phyloP scores from a whole-genome alignment of 2,113 vertebrate species.

The Megatriorchis doriae region DNA sequence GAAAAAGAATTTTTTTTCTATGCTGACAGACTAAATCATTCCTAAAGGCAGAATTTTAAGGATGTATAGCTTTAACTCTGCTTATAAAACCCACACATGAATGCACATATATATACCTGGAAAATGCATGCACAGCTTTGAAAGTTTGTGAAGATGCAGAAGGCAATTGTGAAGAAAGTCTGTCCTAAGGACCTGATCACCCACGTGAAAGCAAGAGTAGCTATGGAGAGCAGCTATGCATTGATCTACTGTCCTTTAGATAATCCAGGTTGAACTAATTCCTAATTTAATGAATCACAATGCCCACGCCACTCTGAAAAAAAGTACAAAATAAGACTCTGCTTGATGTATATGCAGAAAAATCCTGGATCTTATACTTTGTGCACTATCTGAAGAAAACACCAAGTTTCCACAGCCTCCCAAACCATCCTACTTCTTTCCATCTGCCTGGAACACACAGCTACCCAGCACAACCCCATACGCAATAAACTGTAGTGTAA shows the following conservation, averaged over 20 bases:
- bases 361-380: background rate
- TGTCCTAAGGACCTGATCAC: background rate
- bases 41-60: background rate
- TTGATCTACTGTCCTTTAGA: background rate
- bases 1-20: background rate
- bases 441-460: rapidly evolving
- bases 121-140: background rate
- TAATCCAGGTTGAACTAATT: background rate
- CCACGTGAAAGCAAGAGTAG: background rate
- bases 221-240: background rate
- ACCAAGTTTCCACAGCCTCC: background rate
- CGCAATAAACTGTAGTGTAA: background rate
- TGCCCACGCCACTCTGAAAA: background rate
- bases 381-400: background rate
- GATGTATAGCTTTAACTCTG: background rate
- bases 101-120: background rate
- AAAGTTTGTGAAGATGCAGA: background rate
- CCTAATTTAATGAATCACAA: background rate
- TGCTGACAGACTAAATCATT: background rate
- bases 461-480: background rate
- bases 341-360: background rate
- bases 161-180: background rate
- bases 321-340: background rate
- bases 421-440: background rate
- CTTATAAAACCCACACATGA: background rate